phyloP scores from a whole-genome alignment of 92 coral and sea anemone species.

The Phenganax marumi region DNA sequence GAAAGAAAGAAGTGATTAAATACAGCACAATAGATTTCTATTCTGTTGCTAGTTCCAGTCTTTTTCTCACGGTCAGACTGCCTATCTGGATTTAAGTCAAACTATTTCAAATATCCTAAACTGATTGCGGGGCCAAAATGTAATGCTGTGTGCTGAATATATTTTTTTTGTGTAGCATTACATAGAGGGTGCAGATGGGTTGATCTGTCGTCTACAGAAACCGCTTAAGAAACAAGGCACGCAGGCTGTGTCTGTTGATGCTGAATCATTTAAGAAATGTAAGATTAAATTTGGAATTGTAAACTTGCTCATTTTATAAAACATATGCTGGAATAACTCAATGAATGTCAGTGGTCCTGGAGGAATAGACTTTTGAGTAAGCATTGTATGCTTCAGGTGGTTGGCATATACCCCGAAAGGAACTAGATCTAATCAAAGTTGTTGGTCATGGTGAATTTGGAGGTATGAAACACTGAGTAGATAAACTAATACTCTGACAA shows the following conservation, averaged over 20 bases:
- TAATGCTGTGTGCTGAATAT: background rate
- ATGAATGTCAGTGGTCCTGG: background rate
- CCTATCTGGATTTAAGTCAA: background rate
- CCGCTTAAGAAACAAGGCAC: constrained; percentile 79
- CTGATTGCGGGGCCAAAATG: too few relatives aligned
- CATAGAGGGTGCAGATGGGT: constrained; percentile 79
- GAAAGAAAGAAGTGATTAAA: too few relatives aligned
- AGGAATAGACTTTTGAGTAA: background rate
- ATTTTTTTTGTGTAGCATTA: constrained; percentile 66
- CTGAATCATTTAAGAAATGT: constrained; percentile 85
- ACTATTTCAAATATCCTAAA: background rate
- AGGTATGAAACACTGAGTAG: constrained; percentile 53
- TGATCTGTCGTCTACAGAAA: constrained; percentile 69
- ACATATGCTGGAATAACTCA: too few relatives aligned
- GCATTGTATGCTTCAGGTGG: constrained; percentile 69
- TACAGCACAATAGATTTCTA: too few relatives aligned
- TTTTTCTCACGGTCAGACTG: background rate
- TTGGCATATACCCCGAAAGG: constrained; percentile 75
- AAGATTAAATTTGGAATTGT: constrained; percentile 1
- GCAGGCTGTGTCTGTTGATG: constrained; percentile 79
- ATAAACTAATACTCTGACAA: background rate
- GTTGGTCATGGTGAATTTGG: constrained; percentile 99
- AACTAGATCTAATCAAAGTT: constrained; percentile 59
- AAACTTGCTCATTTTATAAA: too few relatives aligned
- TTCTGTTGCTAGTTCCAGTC: background rate